Evolutionary conservation across 2,888 invertebrate species (phyloP).

Genomic region (Scaptomyza parva): DNA sequence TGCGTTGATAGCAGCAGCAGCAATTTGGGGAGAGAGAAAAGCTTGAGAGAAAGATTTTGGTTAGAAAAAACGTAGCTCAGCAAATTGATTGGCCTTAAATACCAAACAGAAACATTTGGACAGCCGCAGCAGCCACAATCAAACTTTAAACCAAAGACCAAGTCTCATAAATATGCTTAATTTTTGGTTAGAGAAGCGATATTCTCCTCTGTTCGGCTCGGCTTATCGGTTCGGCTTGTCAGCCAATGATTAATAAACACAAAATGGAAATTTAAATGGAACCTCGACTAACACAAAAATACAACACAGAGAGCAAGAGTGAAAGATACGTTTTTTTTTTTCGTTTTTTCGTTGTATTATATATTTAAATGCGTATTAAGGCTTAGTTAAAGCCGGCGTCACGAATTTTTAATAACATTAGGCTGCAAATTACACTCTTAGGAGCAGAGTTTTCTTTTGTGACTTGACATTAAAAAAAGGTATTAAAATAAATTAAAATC

Average conservation of each 20-base stretch:
- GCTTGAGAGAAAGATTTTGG: conserved; percentile 18
- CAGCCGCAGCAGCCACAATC: conserved; percentile 36
- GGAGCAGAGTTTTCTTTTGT: conserved; percentile 4
- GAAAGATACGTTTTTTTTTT: no score
- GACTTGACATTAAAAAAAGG: conserved; percentile 7
- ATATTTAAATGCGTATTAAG: conserved; percentile 58
- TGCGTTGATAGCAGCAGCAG: conserved; percentile 74
- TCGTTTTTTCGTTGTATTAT: conserved; percentile 2
- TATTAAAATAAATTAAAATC: conserved; percentile 9
- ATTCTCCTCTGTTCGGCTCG: conserved; percentile 1
- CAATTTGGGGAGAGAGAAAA: conserved; percentile 43
- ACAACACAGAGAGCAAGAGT: neutral
- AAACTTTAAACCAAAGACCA: neutral
- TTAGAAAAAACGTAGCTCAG: conserved; percentile 16
- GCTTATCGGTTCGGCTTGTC: conserved; percentile 58
- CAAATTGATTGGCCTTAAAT: conserved; percentile 74
- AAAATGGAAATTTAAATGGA: conserved; percentile 74
- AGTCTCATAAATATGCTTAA: conserved; percentile 37
- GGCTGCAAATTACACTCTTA: conserved; percentile 16
- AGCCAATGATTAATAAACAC: conserved; percentile 75
- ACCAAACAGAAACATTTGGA: conserved; percentile 68
- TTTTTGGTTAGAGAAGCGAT: conserved; percentile 17
- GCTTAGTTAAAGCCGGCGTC: conserved; percentile 26
- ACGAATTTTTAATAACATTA: conserved; percentile 25
- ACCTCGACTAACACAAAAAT: conserved; percentile 17